phyloP scores from a whole-genome alignment of 2,888 invertebrate species.

The Autographa gamma region DNA sequence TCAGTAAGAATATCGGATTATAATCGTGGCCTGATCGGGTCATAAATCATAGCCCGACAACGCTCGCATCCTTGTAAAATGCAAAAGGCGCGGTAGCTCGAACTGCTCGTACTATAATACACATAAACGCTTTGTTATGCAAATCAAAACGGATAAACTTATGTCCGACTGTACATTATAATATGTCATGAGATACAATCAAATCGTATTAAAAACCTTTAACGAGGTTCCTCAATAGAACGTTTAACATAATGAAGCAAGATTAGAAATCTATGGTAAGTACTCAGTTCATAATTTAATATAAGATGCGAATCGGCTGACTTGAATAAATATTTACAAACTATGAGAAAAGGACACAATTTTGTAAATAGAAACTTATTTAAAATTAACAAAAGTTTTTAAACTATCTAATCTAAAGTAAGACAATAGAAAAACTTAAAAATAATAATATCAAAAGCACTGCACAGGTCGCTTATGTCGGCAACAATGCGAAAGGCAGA shows the following conservation, averaged over 20 bases:
- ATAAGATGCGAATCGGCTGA: background rate
- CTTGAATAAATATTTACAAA: background rate
- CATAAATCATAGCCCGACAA: background rate
- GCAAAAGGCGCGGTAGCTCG: constrained; percentile 22
- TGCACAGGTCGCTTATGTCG: constrained; percentile 45
- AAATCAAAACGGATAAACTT: constrained; percentile 37
- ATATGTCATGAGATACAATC: constrained; percentile 37
- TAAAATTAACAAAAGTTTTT: too few relatives aligned
- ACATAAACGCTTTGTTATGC: constrained; percentile 45
- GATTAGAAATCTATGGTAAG: constrained; percentile 17
- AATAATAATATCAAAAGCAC: constrained; percentile 50
- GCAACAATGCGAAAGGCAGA: constrained; percentile 51
- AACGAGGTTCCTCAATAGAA: constrained; percentile 37
- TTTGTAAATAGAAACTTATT: too few relatives aligned
- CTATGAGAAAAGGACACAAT: background rate
- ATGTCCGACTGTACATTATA: constrained; percentile 36
- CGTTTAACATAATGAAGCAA: constrained; percentile 38
- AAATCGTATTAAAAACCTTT: constrained; percentile 18
- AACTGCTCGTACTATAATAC: constrained; percentile 7
- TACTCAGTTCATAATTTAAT: background rate
- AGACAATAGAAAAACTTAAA: constrained; percentile 19
- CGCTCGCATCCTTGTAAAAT: constrained; percentile 19
- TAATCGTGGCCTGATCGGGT: background rate
- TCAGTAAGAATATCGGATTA: background rate
- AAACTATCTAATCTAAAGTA: too few relatives aligned